A percentile compares a stretch with the other conserved stretches of the same genome.
Evolutionary conservation across 92 coral and sea anemone species (phyloP).

Genomic region (Parazoanthus swiftii): DNA sequence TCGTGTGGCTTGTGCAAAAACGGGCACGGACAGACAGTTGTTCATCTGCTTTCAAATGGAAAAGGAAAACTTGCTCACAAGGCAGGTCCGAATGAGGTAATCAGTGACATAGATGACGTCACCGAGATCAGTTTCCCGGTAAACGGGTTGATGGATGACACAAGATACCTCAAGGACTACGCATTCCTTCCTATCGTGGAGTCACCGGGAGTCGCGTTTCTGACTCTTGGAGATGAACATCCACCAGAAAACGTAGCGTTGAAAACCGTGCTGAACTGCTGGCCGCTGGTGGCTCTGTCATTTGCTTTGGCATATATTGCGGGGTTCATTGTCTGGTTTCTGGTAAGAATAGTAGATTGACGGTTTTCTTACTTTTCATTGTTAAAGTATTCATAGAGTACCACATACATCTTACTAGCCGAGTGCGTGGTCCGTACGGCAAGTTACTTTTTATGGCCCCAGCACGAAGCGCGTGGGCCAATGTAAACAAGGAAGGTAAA

Average conservation of each 20-base stretch:
- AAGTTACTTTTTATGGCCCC: too few relatives aligned
- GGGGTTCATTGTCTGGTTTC: slow-evolving; percentile 45
- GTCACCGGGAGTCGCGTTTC: slow-evolving; percentile 59
- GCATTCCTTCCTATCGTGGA: slow-evolving; percentile 54
- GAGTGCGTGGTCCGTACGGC: too few relatives aligned
- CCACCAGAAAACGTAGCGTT: slow-evolving; percentile 10
- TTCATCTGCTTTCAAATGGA: slow-evolving; percentile 20
- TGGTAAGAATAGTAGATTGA: slow-evolving; percentile 21
- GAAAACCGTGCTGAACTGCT: slow-evolving; percentile 1
- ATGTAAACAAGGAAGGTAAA: too few relatives aligned
- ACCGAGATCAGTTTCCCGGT: slow-evolving; percentile 50
- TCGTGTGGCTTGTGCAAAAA: slow-evolving; percentile 47
- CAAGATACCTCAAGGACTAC: slow-evolving; percentile 44
- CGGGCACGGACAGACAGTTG: slow-evolving; percentile 44
- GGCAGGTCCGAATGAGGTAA: slow-evolving; percentile 40
- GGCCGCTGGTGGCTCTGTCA: slow-evolving; percentile 40
- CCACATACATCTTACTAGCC: too few relatives aligned
- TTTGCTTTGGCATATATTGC: slow-evolving; percentile 13
- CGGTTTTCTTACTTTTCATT: background rate
- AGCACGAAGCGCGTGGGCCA: too few relatives aligned
- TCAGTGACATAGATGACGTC: slow-evolving; percentile 42
- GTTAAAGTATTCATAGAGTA: background rate
- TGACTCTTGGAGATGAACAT: slow-evolving; percentile 32
- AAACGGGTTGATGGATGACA: slow-evolving; percentile 46
- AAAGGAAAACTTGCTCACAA: slow-evolving; percentile 18